Evolutionary conservation across 2,797 vertebrate genomes (phyloP), one percentile per base, ranked within the genome.

Genomic region (Gymnothorax reevesii): DNA sequence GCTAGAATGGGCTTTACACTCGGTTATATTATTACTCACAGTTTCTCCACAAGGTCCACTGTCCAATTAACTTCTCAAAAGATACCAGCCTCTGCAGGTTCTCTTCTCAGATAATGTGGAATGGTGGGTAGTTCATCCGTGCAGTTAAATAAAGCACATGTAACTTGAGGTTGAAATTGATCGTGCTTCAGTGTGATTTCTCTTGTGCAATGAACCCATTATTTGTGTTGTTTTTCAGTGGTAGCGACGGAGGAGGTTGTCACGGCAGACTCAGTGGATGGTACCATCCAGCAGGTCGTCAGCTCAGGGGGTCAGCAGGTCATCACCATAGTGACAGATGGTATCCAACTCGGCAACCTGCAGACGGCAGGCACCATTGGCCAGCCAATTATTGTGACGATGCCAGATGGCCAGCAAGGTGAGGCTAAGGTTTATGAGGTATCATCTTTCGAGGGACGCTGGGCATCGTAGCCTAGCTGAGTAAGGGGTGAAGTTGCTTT

Each of bases 341-440:
- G 97, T 90, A 96, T 97, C 91, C 97, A 97, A 87, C 95, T 97
- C 77, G 96, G 96, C 71, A 97, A 96, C 89, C 94, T 97, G 87
- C 96, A 97, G 90, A 96, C 95, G 1, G 91, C 89, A 22, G 93
- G 96, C 84, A 95, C 96, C 0, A 95, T 97, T 90, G 94, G 96
- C 62, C 96, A 97, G 1, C 97, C 96, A 60, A 97, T 97, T 93
- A 97, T 97, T 90, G 96, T 97, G 88, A 97, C 97, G 85, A 97
- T 97, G 97, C 96, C 97, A 82, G 97, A 97, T 89, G 97, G 97
- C 57, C 97, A 97, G 87, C 96, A 97, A 95, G 96, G 97, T 97
- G 88, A 17, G 89, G 3, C 20, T 7, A n/a, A 22, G 6, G n/a
- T 13, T 1, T 7, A 25, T n/a, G 64, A 64, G 20, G 64, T 10